These are phyloP conservation scores for Lepus europaeus DNA, from an alignment of 2,113 vertebrate genomes.

Conservation along the genomic window DNA sequence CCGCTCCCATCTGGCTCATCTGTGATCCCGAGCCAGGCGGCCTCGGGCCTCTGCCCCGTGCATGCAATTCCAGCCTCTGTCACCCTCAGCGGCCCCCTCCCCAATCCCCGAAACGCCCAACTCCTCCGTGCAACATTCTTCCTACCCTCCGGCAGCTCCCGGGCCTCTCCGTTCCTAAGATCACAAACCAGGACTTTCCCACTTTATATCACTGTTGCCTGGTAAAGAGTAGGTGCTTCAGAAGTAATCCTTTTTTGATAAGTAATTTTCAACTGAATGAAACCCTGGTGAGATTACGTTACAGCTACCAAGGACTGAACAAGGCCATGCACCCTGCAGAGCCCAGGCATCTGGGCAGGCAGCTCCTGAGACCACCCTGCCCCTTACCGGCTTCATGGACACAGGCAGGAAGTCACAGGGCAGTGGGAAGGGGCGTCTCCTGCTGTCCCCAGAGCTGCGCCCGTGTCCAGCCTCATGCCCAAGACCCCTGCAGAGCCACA, in stretches of 20 bases:
- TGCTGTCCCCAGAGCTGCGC: not conserved
- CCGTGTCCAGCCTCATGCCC: not conserved
- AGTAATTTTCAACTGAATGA: not conserved
- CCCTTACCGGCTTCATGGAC: accelerated
- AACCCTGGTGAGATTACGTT: not conserved
- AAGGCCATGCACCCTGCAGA: not conserved
- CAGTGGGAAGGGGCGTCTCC: not conserved
- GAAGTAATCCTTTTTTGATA: not conserved
- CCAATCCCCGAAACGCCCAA: not conserved
- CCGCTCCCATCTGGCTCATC: not conserved
- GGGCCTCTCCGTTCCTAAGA: not conserved
- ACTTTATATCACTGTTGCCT: not conserved
- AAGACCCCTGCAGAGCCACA: not conserved
- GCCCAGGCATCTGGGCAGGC: not conserved
- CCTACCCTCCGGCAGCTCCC: not conserved
- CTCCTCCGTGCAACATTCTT: not conserved
- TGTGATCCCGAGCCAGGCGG: not conserved
- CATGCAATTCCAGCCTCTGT: not conserved
- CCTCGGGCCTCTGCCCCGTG: not conserved
- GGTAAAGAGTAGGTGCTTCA: not conserved
- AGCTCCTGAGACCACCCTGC: not conserved
- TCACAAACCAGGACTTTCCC: not conserved
- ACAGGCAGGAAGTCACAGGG: not conserved
- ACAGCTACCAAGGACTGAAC: not conserved
- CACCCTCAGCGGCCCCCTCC: not conserved